A percentile compares a stretch with the other conserved stretches of the same genome.
Conservation (phyloP, 2,797 vertebrate species). For the Aphelocoma californica region DNA sequence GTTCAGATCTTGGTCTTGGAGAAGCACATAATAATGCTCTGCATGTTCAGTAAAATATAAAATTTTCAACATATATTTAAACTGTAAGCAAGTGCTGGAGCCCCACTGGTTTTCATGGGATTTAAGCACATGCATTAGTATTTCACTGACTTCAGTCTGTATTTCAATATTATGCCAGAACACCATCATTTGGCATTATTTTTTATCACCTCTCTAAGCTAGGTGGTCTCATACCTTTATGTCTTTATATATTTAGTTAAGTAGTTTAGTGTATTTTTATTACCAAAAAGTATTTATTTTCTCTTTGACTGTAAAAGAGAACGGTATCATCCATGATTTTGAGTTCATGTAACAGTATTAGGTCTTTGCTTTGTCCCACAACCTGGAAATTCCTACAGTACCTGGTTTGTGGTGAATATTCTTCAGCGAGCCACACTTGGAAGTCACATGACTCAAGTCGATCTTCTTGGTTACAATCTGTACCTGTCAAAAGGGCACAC, state of each 20-base stretch:
- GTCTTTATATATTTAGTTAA: background rate
- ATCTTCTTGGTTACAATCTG: constrained; percentile 95
- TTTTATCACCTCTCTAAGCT: background rate
- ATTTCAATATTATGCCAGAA: background rate
- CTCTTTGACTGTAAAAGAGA: background rate
- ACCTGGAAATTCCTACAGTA: constrained; percentile 54
- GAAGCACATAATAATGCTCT: background rate
- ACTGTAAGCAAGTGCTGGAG: background rate
- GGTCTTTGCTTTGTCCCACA: background rate
- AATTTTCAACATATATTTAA: background rate
- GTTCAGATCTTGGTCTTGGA: background rate
- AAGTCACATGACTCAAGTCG: constrained; percentile 90
- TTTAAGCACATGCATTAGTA: background rate
- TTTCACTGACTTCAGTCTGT: background rate
- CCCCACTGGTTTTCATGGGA: background rate
- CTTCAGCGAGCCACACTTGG: constrained; percentile 93
- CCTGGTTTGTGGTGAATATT: constrained; percentile 93
- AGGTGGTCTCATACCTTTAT: background rate
- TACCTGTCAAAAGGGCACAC: constrained; percentile 75
- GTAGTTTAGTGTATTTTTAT: background rate
- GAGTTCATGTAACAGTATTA: background rate
- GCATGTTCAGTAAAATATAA: background rate
- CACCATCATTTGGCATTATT: background rate
- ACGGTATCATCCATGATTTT: background rate
- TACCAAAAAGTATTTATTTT: background rate